Conservation (phyloP, 2,113 vertebrate genomes). For the Ciconia maguari region DNA sequence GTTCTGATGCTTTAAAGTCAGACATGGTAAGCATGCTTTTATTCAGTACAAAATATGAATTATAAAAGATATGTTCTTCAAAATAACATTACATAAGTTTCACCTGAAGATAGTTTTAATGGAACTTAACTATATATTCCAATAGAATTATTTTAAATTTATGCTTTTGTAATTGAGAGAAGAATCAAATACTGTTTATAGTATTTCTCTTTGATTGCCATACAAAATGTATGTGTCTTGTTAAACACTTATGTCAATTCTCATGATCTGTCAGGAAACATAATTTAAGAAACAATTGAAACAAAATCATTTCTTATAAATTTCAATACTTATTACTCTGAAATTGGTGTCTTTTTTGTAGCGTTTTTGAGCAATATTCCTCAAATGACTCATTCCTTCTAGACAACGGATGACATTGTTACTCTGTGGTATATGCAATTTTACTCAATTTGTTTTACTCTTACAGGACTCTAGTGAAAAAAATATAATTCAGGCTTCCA, state of each 20-base stretch:
- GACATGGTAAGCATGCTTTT: not conserved
- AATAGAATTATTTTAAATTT: not conserved
- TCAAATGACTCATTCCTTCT: not conserved
- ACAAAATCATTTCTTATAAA: not conserved
- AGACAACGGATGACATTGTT: not conserved
- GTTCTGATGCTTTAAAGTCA: not conserved
- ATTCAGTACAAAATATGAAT: not conserved
- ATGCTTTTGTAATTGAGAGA: not conserved
- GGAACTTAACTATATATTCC: not conserved
- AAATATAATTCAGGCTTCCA: not conserved
- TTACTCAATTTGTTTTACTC: not conserved
- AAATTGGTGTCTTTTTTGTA: not conserved
- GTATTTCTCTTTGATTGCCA: not conserved
- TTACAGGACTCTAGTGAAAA: not conserved
- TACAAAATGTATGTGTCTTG: not conserved
- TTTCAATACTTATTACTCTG: not conserved
- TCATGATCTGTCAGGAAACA: not conserved
- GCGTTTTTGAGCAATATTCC: not conserved
- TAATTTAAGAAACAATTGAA: not conserved
- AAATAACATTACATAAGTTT: not conserved
- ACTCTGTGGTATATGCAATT: not conserved
- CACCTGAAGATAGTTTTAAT: not conserved
- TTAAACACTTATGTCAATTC: not conserved
- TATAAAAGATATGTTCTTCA: not conserved
- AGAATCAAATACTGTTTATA: not conserved